Evolutionary conservation across 2,113 vertebrate species (phyloP), one percentile per base, ranked within the genome.

Genomic region (Australoheros scitulus): DNA sequence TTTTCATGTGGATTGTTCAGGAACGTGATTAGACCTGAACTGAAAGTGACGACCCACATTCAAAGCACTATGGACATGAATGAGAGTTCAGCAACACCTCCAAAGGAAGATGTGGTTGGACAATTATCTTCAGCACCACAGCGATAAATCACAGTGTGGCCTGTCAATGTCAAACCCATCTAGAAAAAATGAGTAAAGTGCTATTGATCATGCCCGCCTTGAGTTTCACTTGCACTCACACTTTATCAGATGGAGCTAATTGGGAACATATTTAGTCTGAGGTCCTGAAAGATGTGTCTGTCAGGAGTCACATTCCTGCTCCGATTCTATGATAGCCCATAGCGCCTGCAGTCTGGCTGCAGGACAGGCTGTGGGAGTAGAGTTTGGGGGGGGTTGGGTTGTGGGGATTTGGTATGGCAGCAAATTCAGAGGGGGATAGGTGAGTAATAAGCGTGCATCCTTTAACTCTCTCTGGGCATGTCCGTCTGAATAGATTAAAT

Each of bases 241-340:
- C 88, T 93, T 94, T 94, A 94, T 95, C 94, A 95, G 91, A 95
- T 94, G 94, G 52, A 87, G 87, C 88, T 95, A 95, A 95, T 94
- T 93, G 88, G 88, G 92, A 95, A 94, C 94, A 95, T 92, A 94
- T 92, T 94, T 83, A 64, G 85, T 83, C 90, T 80, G 90, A 80
- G 92, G 90, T 85, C 91, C 90, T 89, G 88, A 86, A 90, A 94
- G 92, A 94, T 91, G 89, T 84, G 92, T 87, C 88, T 95, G 94
- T 93, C 93, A 94, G 90, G 89, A 94, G 88, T 87, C 91, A 83
- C 94, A 95, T 95, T 95, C 94, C 94, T 95, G 86, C 89, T 88
- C 58, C 84, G 93, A 94, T 95, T 86, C 81, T 81, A 88, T 79
- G 93, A 95, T 95, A 94, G 92, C 87, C 79, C 11, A 24, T 84